These are phyloP conservation scores for Falco punctatus DNA, from an alignment of 2,113 vertebrate species.

Conservation along the genomic window DNA sequence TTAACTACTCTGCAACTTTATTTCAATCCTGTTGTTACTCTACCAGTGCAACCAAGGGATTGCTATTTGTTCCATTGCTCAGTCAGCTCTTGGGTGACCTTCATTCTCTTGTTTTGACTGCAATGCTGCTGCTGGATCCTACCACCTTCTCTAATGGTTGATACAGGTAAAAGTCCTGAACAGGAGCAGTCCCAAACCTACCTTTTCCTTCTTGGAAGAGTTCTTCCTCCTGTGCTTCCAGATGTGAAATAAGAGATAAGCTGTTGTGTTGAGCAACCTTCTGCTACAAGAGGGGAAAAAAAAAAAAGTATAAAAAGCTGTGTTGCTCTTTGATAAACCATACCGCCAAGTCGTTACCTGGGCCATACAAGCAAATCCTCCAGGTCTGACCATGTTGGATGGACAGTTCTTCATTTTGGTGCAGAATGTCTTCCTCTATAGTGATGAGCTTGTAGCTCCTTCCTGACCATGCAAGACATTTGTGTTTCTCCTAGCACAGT, in stretches of 20 bases:
- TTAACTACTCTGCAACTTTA: background rate
- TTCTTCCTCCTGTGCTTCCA: background rate
- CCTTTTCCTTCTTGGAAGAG: background rate
- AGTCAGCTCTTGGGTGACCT: background rate
- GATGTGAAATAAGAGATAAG: background rate
- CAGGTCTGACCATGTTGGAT: background rate
- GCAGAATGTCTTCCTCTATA: background rate
- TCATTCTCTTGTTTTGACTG: background rate
- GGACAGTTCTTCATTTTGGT: background rate
- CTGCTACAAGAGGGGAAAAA: background rate
- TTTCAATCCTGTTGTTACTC: background rate
- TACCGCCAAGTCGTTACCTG: background rate
- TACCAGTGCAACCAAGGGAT: fast-evolving
- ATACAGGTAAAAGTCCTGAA: background rate
- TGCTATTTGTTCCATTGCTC: background rate
- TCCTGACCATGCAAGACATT: background rate
- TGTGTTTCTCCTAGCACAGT: background rate
- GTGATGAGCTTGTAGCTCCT: background rate
- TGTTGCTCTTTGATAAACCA: background rate
- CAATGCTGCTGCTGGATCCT: background rate
- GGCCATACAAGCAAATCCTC: background rate
- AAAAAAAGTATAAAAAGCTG: background rate
- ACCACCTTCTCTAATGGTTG: background rate
- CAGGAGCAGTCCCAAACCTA: background rate
- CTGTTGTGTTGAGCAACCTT: background rate